These are phyloP conservation scores for Apeltes quadracus DNA, from an alignment of 2,113 vertebrate species.

Conservation along the genomic window DNA sequence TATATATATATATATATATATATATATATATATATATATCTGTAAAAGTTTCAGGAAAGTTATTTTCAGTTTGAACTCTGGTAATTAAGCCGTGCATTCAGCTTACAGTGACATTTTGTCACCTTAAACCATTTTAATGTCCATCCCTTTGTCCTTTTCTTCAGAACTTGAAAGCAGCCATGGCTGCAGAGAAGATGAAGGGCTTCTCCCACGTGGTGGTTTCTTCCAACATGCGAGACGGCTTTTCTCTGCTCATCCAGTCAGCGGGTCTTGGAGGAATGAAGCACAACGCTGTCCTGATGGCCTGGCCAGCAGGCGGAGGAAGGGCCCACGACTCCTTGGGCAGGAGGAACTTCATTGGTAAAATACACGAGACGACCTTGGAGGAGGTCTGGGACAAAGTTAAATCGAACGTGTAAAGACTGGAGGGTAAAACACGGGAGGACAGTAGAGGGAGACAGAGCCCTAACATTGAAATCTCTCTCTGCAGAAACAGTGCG, in stretches of 20 bases:
- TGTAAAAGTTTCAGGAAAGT: neutral
- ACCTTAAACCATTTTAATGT: too few relatives aligned
- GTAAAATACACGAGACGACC: slow-evolving; percentile 62
- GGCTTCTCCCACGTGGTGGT: slow-evolving; percentile 95
- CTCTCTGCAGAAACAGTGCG: slow-evolving; percentile 86
- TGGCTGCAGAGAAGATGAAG: slow-evolving; percentile 89
- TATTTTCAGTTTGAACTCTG: neutral
- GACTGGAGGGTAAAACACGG: neutral
- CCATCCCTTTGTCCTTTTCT: neutral
- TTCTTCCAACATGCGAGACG: slow-evolving; percentile 88
- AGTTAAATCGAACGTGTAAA: neutral
- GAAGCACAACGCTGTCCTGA: slow-evolving; percentile 94
- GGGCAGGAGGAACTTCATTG: slow-evolving; percentile 91
- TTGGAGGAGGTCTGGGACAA: neutral
- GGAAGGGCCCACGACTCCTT: slow-evolving; percentile 80
- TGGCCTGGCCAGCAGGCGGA: slow-evolving; percentile 91
- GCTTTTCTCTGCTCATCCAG: slow-evolving; percentile 93
- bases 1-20: too few relatives aligned
- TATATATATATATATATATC: neutral
- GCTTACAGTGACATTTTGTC: neutral
- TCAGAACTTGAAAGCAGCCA: slow-evolving; percentile 89
- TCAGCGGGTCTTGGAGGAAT: slow-evolving; percentile 94
- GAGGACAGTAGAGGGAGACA: neutral
- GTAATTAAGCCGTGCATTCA: neutral
- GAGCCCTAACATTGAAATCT: slow-evolving; percentile 6